These are phyloP conservation scores for Yponomeuta sedellus DNA, from an alignment of 2,888 invertebrate species.

Conservation along the genomic window DNA sequence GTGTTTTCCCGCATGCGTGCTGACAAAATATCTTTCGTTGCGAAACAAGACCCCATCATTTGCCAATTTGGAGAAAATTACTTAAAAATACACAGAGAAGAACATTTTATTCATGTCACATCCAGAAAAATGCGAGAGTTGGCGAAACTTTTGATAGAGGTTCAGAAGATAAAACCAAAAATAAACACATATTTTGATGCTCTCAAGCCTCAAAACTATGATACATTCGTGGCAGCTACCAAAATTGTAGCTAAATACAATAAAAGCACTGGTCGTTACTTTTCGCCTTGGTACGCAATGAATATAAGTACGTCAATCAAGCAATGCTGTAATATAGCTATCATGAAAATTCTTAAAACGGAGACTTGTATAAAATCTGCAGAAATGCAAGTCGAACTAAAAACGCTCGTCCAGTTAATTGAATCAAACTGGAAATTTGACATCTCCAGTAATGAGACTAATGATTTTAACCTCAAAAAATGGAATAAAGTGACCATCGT, in stretches of 20 bases:
- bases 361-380: slow-evolving; percentile 21
- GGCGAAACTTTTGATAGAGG: slow-evolving; percentile 28
- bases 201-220: slow-evolving; percentile 25
- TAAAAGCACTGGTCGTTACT: slow-evolving; percentile 24
- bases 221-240: slow-evolving; percentile 25
- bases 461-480: slow-evolving; percentile 23
- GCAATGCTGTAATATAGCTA: slow-evolving; percentile 32
- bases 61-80: slow-evolving; percentile 26
- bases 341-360: slow-evolving; percentile 18
- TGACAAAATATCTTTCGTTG: slow-evolving; percentile 27
- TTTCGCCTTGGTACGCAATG: slow-evolving; percentile 30
- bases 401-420: slow-evolving; percentile 14
- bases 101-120: slow-evolving; percentile 26
- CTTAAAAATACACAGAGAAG: slow-evolving; percentile 27
- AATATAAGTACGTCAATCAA: slow-evolving; percentile 29
- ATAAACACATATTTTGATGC: slow-evolving; percentile 24
- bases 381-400: slow-evolving; percentile 15
- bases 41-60: slow-evolving; percentile 26
- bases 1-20: slow-evolving; percentile 32
- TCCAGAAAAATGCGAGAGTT: slow-evolving; percentile 31
- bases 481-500: slow-evolving; percentile 24
- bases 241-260: slow-evolving; percentile 25
- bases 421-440: slow-evolving; percentile 20
- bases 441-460: slow-evolving; percentile 20
- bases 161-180: slow-evolving; percentile 25